phyloP scores from a whole-genome alignment of 2,797 vertebrate species.

The Dryobates pubescens region DNA sequence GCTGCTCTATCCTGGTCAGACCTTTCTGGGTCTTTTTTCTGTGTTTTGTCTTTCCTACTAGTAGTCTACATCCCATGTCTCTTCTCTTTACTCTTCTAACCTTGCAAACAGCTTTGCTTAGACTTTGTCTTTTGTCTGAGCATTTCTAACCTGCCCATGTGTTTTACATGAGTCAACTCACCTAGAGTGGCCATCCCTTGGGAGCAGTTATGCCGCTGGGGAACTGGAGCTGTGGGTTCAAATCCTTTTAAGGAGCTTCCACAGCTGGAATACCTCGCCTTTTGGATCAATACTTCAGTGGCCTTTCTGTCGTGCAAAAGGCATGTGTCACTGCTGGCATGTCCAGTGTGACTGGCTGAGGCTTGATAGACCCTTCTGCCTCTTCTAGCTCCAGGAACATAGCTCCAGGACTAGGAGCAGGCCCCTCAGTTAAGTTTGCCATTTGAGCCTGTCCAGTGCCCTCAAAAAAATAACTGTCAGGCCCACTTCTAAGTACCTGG shows the following conservation, averaged over 20 bases:
- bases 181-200: fast-evolving
- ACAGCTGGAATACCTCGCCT: neutral
- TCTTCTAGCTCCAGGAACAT: neutral
- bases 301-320: neutral
- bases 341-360: neutral
- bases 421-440: neutral
- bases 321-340: neutral
- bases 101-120: neutral
- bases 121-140: neutral
- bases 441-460: neutral
- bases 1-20: neutral
- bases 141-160: neutral
- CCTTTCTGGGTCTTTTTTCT: neutral
- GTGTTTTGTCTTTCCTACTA: neutral
- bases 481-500: neutral
- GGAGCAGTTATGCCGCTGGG: neutral
- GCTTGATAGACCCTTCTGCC: neutral
- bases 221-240: neutral
- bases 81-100: neutral
- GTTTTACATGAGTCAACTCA: neutral
- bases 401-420: neutral
- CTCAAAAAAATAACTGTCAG: neutral
- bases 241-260: neutral
- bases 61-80: neutral
- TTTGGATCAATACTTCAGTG: neutral